Percentiles rank a stretch among this genome's conserved stretches.
These are phyloP conservation scores for Prenolepis imparis DNA, from an alignment of 2,888 invertebrate genomes.

Conservation along the genomic window DNA sequence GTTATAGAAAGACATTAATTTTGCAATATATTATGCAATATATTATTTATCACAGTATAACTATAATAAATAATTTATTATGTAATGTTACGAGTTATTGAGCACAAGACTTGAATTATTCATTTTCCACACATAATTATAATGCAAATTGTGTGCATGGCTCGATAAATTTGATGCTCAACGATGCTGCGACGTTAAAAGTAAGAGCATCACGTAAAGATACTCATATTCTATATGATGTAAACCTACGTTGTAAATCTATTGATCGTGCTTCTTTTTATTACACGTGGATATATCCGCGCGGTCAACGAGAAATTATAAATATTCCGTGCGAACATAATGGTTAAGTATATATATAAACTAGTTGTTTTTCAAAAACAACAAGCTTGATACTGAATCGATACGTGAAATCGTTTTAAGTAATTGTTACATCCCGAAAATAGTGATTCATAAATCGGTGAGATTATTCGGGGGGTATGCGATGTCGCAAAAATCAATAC, in stretches of 20 bases:
- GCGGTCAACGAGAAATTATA: conserved; percentile 33
- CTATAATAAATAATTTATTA: background rate
- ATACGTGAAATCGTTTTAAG: background rate
- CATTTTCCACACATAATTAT: background rate
- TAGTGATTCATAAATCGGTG: conserved; percentile 1
- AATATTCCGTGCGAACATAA: conserved; percentile 34
- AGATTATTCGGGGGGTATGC: background rate
- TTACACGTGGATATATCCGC: conserved; percentile 7
- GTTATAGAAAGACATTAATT: background rate
- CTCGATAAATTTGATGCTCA: conserved; percentile 1
- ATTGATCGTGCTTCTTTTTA: conserved; percentile 42
- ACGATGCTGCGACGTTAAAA: conserved; percentile 17
- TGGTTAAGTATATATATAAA: background rate
- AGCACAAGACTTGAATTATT: conserved; percentile 11
- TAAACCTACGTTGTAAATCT: conserved; percentile 29
- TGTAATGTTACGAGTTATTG: background rate
- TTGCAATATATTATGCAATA: background rate
- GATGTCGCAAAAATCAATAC: conserved; percentile 7
- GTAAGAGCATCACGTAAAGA: conserved; percentile 6
- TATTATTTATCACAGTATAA: background rate
- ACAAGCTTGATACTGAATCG: conserved; percentile 4
- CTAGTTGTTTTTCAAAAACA: conserved; percentile 17
- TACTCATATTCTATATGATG: conserved; percentile 2
- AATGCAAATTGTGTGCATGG: background rate
- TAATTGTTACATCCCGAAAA: conserved; percentile 15